Base-by-base conservation (phyloP, 2,888 invertebrate genomes). In the Cecidostiba fungosa region DNA sequence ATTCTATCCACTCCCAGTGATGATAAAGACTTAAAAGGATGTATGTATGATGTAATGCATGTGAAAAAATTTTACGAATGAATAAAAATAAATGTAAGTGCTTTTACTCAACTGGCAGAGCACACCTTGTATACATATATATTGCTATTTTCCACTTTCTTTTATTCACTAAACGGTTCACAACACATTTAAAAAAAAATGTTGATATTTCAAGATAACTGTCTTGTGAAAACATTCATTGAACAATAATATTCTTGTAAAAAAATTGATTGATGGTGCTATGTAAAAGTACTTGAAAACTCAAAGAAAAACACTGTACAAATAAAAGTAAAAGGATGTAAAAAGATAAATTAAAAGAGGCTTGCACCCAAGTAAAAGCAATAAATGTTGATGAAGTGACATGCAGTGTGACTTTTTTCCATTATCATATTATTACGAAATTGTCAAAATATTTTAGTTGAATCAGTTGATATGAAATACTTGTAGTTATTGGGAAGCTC, bases 71-170 rank as follows among this genome's bases (percentile, higher is more conserved):
- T 82, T 50, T 19, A 73, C 29, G 50, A 77, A 85, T 77, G 62
- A 82, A 80, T 32, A 23, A 77, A 82, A 85, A 79, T 82, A 29
- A 77, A 32, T n/a, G 23, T 16, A 83, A 79, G 74, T 74, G 73
- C 76, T 82, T 84, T 85, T 85, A 74, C 50, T 77, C 50, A 86
- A 86, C 85, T 87, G 86, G 85, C 86, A 87, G 86, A 87, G 85
- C 85, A 80, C 86, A 87, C 85, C 86, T 82, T 14, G 85, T 85
- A 85, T 43, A 16, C 72, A 76, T 26, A n/a, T n/a, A n/a, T n/a
- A 73, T 47, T 73, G 81, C 47, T 82, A 54, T 50, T 82, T 78
- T 72, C 73, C 76, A 84, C 76, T 73, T 32, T 77, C 76, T 82
- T 73, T 73, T 19, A 29, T 62, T 78, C 69, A 78, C 47, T 73